Percentiles rank a stretch among this genome's conserved stretches.
Evolutionary conservation across 2,888 invertebrate species (phyloP).

Genomic region (Limenitis camilla): DNA sequence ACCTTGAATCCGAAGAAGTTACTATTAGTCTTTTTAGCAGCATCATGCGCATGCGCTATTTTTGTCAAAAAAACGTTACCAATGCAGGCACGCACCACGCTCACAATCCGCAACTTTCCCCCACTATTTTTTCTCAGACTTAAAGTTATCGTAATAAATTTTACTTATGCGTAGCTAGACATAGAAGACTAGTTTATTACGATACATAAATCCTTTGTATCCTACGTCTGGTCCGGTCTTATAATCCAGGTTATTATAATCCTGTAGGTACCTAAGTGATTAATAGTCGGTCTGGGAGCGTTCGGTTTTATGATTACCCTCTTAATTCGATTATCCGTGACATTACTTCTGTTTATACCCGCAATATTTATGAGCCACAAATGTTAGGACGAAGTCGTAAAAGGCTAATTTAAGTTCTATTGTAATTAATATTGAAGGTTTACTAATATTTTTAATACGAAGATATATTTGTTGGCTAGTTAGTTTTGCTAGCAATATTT

Average conservation of each 20-base stretch:
- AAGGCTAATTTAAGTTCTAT: constrained; percentile 2
- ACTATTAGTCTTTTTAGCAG: too few relatives aligned
- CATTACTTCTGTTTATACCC: constrained; percentile 36
- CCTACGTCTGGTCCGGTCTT: background rate
- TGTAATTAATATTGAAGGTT: background rate
- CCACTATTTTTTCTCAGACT: too few relatives aligned
- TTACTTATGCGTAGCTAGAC: too few relatives aligned
- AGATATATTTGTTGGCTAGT: background rate
- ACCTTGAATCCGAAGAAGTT: too few relatives aligned
- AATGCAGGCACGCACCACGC: too few relatives aligned
- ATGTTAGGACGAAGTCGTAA: constrained; percentile 8
- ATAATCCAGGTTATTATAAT: background rate
- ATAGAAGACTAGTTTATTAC: too few relatives aligned
- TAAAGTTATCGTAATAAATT: too few relatives aligned
- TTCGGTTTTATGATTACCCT: constrained; percentile 39
- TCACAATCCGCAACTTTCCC: too few relatives aligned
- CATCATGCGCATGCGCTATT: too few relatives aligned
- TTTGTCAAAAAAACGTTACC: too few relatives aligned
- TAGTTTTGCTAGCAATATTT: too few relatives aligned
- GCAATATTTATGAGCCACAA: constrained; percentile 42
- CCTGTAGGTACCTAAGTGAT: constrained; percentile 25
- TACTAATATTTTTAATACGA: background rate
- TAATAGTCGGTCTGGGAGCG: constrained; percentile 28
- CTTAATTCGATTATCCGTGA: constrained; percentile 42
- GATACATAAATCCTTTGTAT: too few relatives aligned